Evolutionary conservation across 2,888 invertebrate genomes (phyloP), one percentile per base, ranked within the genome.

Genomic region (Thecophora atra): DNA sequence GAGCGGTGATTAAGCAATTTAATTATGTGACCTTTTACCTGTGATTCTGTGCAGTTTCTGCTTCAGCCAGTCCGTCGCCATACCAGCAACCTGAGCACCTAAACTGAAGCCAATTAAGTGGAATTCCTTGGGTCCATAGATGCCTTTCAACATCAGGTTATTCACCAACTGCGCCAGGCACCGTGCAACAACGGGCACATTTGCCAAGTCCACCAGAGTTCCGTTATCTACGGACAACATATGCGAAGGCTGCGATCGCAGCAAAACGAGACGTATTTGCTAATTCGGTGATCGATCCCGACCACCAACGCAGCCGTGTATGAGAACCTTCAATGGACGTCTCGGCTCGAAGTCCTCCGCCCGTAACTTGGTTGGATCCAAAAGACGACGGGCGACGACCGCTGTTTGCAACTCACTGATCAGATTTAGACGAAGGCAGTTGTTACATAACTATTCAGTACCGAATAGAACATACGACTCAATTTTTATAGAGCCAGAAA

Each of bases 71-170:
- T 88, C 87, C 8, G 88, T 86, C 1, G 88, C 81, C 72, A 84
- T 87, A 0, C 91, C 91, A 0, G 90, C 89, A 0, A 87, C 85
- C 75, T 91, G 91, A 0, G 88, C 91, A 0, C 91, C 91, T 26
- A 91, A 87, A 77, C 91, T 91, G 79, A 91, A 91, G 0, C 91
- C 91, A 69, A 91, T 89, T 2, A 91, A 79, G 78, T 91, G 91
- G 68, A 91, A 87, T 37, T 82, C 82, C 1, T 86, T 75, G 0
- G 89, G 78, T 0, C 80, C 71, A 71, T 90, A 88, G 0, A 85
- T 79, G 60, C 86, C 81, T 0, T 83, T 78, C 0, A 74, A 75
- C 2, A 90, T 87, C 15, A 91, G 81, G 8, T 81, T 79, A 71
- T 89, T 88, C 0, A 91, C 86, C 0, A 91, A 79, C 75, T 89